Evolutionary conservation across 2,113 vertebrate species (phyloP).

Genomic region (Lonchura striata): DNA sequence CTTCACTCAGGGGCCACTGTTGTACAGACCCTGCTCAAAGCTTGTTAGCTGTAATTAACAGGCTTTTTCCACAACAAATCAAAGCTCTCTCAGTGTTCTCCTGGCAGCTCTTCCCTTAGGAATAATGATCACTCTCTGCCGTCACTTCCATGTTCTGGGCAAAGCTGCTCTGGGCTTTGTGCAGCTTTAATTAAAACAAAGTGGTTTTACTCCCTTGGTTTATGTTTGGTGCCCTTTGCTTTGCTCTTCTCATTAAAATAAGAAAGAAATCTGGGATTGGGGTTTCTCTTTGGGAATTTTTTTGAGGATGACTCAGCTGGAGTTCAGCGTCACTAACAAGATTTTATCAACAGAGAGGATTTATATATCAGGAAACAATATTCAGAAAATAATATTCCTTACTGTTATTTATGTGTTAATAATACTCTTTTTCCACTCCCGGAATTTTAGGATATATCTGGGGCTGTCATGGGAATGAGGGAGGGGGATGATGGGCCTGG

Average conservation of each 20-base stretch:
- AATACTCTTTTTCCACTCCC: not conserved
- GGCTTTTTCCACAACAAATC: not conserved
- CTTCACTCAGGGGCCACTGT: not conserved
- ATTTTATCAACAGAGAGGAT: not conserved
- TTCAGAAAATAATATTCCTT: not conserved
- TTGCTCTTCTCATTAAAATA: not conserved
- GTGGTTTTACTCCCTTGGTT: not conserved
- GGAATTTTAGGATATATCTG: not conserved
- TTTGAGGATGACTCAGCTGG: not conserved
- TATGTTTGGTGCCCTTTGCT: not conserved
- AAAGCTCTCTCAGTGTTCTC: not conserved
- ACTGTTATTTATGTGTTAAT: not conserved
- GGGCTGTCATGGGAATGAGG: not conserved
- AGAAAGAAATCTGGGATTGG: not conserved
- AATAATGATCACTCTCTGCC: not conserved
- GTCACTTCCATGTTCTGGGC: not conserved
- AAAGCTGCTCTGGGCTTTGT: not conserved
- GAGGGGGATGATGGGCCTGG: not conserved
- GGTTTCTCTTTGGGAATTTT: not conserved
- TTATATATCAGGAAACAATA: not conserved
- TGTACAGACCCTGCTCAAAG: not conserved
- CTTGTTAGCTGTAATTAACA: slow-evolving; percentile 37
- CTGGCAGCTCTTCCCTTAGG: not conserved
- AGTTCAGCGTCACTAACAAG: not conserved
- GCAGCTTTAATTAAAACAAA: slow-evolving; percentile 4